Evolutionary conservation across 2,113 vertebrate genomes (phyloP).

Genomic region (Tiliqua scincoides): DNA sequence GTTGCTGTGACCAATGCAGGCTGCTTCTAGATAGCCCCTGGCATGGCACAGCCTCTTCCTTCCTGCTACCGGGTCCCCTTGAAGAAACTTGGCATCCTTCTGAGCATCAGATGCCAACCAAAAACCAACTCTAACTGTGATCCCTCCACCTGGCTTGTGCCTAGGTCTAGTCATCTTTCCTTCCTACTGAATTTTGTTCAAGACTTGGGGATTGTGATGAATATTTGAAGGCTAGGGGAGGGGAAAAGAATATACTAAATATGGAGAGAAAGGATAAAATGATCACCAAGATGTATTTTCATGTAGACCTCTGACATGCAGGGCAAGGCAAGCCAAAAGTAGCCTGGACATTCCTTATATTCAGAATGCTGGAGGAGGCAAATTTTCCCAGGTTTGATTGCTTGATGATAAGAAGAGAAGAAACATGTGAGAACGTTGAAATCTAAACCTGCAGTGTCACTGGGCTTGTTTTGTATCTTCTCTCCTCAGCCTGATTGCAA

Average conservation of each 20-base stretch:
- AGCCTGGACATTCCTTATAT: no score
- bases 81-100: neutral
- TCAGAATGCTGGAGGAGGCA: neutral
- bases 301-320: no score
- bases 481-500: constrained; percentile 45
- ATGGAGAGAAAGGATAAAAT: neutral
- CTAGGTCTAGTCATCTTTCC: neutral
- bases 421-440: neutral
- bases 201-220: no score
- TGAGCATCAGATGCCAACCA: neutral
- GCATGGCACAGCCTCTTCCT: neutral
- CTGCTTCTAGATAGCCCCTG: no score
- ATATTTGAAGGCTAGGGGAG: neutral
- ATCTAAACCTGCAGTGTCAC: neutral
- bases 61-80: fast-evolving
- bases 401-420: neutral
- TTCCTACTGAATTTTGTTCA: neutral
- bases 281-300: neutral
- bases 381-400: no score
- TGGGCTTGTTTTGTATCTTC: neutral
- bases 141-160: neutral
- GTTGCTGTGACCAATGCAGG: no score
- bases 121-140: neutral
- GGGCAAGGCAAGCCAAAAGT: neutral
- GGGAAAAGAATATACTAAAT: neutral